Evolutionary conservation across 2,797 vertebrate genomes (phyloP), one percentile per base, ranked within the genome.

Genomic region (Florisuga fusca): DNA sequence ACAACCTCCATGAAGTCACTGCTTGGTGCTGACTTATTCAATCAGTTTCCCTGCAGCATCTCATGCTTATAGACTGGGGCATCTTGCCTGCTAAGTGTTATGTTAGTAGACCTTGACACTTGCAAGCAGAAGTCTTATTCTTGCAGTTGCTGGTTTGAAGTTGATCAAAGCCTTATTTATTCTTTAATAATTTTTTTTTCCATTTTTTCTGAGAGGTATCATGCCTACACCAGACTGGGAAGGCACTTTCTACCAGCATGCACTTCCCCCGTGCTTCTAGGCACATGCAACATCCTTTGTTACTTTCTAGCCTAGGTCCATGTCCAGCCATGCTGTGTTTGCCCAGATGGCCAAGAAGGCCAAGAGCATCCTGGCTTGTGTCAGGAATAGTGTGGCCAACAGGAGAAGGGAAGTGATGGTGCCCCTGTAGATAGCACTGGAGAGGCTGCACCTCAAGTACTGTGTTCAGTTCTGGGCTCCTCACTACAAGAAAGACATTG

Each of bases 91-190:
- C 8, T 10, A 78, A 63, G 13, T n/a, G 10, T 45, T 84, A 6
- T 36, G 61, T 51, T 72, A 76, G 64, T 46, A 82, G 55, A 73
- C 62, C 25, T 69, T 69, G 43, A 43, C 25, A 31, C 41, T 76
- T 85, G 34, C 12, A 54, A 93, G 81, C 31, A 59, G 71, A 63
- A 82, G 34, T 12, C 34, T 82, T 87, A 14, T 79, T 92, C 61
- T 79, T 94, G 64, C 26, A 84, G 68, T 6, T 64, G 36, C n/a
- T 82, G 19, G 82, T 94, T 93, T 94, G 78, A 96, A 87, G 78
- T 76, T 53, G 23, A 34, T 61, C 75, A 78, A 89, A 95, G 58
- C 26, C 62, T 77, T 38, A 68, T 67, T 90, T 88, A 34, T 90
- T 75, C 26, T 41, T 41, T 41, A 41, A 41, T 41, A 36, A 36